Percentiles rank a stretch among this genome's conserved stretches.
Conservation (phyloP, 2,113 vertebrate species). For the Elanoides forficatus region DNA sequence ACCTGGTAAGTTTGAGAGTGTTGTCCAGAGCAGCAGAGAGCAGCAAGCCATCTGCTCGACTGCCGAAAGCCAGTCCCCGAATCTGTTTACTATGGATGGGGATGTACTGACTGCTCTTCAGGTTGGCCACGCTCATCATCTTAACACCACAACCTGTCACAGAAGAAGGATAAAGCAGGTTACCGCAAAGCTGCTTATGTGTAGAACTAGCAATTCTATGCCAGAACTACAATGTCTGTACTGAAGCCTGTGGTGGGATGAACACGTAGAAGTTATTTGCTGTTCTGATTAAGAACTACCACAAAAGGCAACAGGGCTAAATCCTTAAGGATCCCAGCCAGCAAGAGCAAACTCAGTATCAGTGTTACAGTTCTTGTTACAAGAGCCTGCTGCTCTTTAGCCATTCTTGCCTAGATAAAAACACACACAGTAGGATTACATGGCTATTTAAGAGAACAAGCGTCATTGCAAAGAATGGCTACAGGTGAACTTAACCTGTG, state of each 20-base stretch:
- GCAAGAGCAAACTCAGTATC: not conserved
- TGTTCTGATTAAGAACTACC: not conserved
- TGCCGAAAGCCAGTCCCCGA: conserved; percentile 86
- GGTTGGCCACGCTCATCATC: conserved; percentile 88
- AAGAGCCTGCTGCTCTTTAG: not conserved
- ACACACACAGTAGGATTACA: not conserved
- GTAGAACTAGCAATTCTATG: not conserved
- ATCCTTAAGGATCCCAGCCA: not conserved
- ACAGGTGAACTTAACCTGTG: not conserved
- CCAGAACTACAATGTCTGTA: not conserved
- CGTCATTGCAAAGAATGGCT: not conserved
- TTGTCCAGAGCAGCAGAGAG: conserved; percentile 91
- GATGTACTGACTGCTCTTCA: conserved; percentile 93
- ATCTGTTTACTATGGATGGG: conserved; percentile 94
- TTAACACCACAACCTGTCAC: conserved; percentile 90
- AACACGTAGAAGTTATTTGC: fast-evolving
- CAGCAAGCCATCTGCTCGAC: conserved; percentile 80
- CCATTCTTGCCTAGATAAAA: not conserved
- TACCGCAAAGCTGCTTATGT: not conserved
- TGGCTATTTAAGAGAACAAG: not conserved
- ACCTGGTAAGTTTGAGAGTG: conserved; percentile 96
- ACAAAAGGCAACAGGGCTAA: not conserved
- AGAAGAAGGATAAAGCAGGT: not conserved
- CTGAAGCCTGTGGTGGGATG: not conserved
- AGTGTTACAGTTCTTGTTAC: not conserved